Conservation (phyloP, 1,140 invertebrate genomes). For the Medauroidea extradentata region DNA sequence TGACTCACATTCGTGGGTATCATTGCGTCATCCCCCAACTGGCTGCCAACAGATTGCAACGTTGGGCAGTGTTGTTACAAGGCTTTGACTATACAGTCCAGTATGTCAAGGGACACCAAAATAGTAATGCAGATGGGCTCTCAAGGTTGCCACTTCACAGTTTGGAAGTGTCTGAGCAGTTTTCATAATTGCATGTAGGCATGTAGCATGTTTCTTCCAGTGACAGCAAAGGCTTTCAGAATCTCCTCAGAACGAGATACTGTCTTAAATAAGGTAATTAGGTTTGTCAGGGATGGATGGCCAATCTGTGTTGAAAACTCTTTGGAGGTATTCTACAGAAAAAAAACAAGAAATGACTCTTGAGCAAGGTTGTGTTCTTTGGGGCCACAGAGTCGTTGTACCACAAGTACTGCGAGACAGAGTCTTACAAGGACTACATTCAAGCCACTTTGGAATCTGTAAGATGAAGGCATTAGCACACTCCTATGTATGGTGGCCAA, state of each 20-base stretch:
- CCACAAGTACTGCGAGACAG: slow-evolving; percentile 22
- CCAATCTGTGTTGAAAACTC: not conserved
- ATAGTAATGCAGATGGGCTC: not conserved
- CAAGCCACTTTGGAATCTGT: slow-evolving; percentile 30
- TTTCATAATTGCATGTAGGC: not conserved
- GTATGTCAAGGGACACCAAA: slow-evolving; percentile 17
- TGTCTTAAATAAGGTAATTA: not conserved
- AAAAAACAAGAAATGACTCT: not conserved
- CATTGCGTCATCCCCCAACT: slow-evolving; percentile 26
- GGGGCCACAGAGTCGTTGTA: slow-evolving; percentile 27
- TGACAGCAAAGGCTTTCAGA: not conserved
- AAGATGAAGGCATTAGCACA: slow-evolving; percentile 44
- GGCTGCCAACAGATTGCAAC: slow-evolving; percentile 33
- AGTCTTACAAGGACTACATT: slow-evolving; percentile 35
- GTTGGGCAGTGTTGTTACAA: slow-evolving; percentile 35
- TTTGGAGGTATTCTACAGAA: not conserved
- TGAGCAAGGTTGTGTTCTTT: slow-evolving; percentile 11
- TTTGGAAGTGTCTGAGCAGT: not conserved
- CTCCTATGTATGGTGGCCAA: slow-evolving; percentile 44
- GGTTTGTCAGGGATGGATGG: not conserved
- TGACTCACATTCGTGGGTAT: slow-evolving; percentile 29
- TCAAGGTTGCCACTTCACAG: not conserved
- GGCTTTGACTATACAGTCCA: slow-evolving; percentile 35
- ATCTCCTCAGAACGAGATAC: not conserved
- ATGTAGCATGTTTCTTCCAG: not conserved